A percentile compares a stretch with the other conserved stretches of the same genome.
Evolutionary conservation across 2,113 vertebrate genomes (phyloP).

Genomic region (Cyanoramphus novaezelandiae): DNA sequence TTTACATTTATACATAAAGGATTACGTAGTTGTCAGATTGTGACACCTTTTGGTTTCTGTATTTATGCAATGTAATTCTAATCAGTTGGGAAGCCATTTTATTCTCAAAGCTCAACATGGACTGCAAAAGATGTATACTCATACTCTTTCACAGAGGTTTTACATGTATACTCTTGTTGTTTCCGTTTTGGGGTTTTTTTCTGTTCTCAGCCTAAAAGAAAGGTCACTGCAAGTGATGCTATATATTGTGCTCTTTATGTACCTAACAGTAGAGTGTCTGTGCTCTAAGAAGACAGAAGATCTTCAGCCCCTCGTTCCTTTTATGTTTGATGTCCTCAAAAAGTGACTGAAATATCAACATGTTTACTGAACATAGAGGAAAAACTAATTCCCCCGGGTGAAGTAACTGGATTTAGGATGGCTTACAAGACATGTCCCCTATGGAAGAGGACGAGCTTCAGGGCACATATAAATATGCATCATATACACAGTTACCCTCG

Average conservation of each 20-base stretch:
- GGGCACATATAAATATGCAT: conserved; percentile 50
- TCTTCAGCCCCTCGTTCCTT: background rate
- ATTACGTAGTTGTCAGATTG: background rate
- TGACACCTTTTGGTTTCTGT: background rate
- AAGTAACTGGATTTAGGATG: conserved; percentile 22
- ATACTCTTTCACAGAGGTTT: background rate
- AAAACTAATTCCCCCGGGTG: conserved; percentile 15
- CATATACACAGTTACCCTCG: background rate
- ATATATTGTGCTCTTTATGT: background rate
- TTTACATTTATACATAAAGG: background rate
- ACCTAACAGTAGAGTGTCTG: background rate
- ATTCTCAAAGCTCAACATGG: background rate
- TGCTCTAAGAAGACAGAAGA: background rate
- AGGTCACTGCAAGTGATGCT: background rate
- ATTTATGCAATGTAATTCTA: background rate
- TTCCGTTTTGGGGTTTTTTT: too few species aligned
- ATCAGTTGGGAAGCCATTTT: background rate
- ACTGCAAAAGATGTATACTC: background rate
- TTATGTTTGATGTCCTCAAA: conserved; percentile 48
- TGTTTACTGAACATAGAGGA: conserved; percentile 23
- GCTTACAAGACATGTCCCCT: conserved; percentile 1
- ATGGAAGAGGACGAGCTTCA: conserved; percentile 35
- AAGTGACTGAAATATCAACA: conserved; percentile 48
- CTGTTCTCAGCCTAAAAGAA: background rate
- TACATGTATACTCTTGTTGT: background rate